Conservation (phyloP, 2,888 invertebrate genomes). For the Xestobium rufovillosum region DNA sequence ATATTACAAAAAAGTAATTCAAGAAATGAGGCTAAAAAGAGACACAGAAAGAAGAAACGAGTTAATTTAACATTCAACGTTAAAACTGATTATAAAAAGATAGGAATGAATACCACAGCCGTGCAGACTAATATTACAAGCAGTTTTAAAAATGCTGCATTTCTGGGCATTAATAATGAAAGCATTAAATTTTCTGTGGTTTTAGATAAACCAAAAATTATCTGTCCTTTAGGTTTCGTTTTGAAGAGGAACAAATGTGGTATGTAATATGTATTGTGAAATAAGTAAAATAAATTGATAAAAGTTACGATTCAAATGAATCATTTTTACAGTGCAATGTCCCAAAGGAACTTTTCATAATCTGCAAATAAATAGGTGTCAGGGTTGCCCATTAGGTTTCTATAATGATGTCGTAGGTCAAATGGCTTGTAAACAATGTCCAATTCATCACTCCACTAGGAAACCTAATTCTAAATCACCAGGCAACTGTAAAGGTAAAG, state of each 20-base stretch:
- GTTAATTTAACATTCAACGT: conserved; percentile 35
- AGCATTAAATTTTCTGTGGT: too few species aligned
- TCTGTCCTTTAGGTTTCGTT: conserved; percentile 50
- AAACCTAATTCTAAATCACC: conserved; percentile 42
- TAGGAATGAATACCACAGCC: too few species aligned
- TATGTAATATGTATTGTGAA: conserved; percentile 33
- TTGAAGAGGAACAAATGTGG: conserved; percentile 50
- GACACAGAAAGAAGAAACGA: conserved; percentile 22
- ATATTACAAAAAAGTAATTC: conserved; percentile 11
- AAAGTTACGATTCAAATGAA: conserved; percentile 7
- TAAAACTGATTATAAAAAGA: conserved; percentile 6
- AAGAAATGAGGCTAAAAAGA: too few species aligned
- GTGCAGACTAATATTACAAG: conserved; percentile 15
- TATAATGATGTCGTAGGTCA: conserved; percentile 52
- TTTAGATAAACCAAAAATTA: conserved; percentile 24
- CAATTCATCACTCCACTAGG: conserved; percentile 50
- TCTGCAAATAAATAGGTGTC: conserved; percentile 46
- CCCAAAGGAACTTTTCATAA: conserved; percentile 59
- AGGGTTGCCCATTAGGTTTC: conserved; percentile 52
- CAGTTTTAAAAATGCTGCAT: background rate
- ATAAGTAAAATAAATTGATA: conserved; percentile 6
- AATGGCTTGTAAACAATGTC: conserved; percentile 50
- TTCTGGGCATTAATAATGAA: too few species aligned
- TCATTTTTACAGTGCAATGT: conserved; percentile 48
- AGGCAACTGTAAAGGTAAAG: conserved; percentile 51